phyloP scores from a whole-genome alignment of 2,113 vertebrate species.

The Cyphomyrus plagiostoma region DNA sequence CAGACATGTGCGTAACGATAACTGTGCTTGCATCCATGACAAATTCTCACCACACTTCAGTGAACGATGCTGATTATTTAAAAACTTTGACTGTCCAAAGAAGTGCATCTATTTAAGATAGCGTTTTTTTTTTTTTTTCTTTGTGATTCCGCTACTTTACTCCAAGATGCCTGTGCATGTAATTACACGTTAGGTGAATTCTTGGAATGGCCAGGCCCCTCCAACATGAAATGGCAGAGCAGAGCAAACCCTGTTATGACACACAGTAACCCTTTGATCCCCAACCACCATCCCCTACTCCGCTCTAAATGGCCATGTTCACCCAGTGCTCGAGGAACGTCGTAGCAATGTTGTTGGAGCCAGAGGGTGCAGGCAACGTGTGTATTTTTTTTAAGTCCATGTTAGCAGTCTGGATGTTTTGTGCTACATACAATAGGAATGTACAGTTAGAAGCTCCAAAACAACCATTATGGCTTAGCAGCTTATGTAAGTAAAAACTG shows the following conservation, averaged over 20 bases:
- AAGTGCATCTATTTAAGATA: not conserved
- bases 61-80: not conserved
- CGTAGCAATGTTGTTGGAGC: not conserved
- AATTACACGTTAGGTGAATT: constrained; percentile 50
- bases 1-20: not conserved
- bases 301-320: not conserved
- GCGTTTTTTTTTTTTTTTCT: not conserved
- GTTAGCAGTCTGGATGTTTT: not conserved
- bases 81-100: not conserved
- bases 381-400: not conserved
- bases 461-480: not conserved
- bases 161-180: constrained; percentile 30
- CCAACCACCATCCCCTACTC: not conserved
- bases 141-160: not conserved
- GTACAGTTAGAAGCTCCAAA: not conserved
- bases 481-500: not conserved
- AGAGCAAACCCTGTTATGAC: not conserved
- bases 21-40: not conserved
- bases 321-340: not conserved
- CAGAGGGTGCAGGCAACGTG: not conserved
- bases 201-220: constrained; percentile 27
- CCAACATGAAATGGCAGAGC: not conserved
- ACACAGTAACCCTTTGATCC: not conserved
- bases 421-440: not conserved
- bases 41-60: not conserved